Evolutionary conservation across 2,888 invertebrate species (phyloP), one percentile per base, ranked within the genome.

Genomic region (Crematogaster levior): DNA sequence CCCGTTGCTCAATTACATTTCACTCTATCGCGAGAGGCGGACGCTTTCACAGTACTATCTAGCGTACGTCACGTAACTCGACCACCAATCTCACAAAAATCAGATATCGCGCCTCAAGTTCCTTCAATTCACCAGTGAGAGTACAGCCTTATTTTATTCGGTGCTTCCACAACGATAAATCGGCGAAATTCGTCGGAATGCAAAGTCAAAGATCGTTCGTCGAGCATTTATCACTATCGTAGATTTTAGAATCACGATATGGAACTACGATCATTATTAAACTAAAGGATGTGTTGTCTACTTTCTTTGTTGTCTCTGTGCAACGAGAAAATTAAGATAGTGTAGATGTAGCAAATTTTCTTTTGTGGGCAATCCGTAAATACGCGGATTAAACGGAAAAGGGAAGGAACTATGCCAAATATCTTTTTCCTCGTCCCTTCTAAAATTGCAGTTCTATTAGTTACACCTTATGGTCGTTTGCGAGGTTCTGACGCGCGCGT

Each of bases 401-500:
- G 10, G 21, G 21, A 30, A n/a, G 30, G 46, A 18, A 21, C 30
- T 34, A 21, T 15, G 2, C 15, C 1, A 30, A 12, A 7, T 37
- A 30, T 77, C 15, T 30, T 43, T 40, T n/a, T 65, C 27, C n/a
- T 7, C 24, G n/a, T 27, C 66, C 6, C 21, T 30, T 66, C 18
- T 30, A 68, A 56, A 68, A 53, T 40, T 46, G 58, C 37, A 58
- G 56, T 34, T 75, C 27, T 65, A 51, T 75, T 68, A 27, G 30
- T 43, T 66, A 56, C 30, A 77, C 30, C 24, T 63, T 46, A 34
- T 6, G 18, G 37, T 75, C 37, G 48, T 63, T 63, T 18, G 65
- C 48, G 85, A 84, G 87, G 85, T 82, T 87, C 83, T 77, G 86
- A 86, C 82, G 83, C 87, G 81, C 87, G 86, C 70, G 84, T 81